phyloP scores from a whole-genome alignment of 2,797 vertebrate species.

The Melopsittacus undulatus region DNA sequence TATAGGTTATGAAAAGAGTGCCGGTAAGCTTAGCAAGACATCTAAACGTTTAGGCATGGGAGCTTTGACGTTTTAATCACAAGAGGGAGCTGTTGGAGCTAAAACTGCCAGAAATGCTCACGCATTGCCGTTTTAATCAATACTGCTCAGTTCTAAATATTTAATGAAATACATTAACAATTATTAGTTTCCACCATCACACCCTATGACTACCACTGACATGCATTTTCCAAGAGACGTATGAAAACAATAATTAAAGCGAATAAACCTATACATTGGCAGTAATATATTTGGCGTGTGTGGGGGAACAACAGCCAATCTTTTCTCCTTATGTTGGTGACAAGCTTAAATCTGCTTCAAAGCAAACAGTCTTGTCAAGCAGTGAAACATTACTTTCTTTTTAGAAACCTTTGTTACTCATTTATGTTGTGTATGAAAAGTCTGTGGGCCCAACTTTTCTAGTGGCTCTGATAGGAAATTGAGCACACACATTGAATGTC shows the following conservation, averaged over 20 bases:
- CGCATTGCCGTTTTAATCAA: slow-evolving; percentile 42
- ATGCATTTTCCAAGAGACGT: slow-evolving; percentile 60
- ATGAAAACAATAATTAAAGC: slow-evolving; percentile 75
- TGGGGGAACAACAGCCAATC: slow-evolving; percentile 54
- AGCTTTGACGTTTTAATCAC: slow-evolving; percentile 39
- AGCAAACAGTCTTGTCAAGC: slow-evolving; percentile 57
- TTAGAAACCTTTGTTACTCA: slow-evolving; percentile 11
- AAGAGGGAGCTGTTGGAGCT: slow-evolving; percentile 82
- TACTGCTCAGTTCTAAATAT: slow-evolving; percentile 68
- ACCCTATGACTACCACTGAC: slow-evolving; percentile 61
- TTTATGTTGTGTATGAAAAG: slow-evolving; percentile 32
- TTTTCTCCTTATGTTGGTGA: slow-evolving; percentile 45
- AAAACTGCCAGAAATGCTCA: background rate
- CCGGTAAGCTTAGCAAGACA: background rate
- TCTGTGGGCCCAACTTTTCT: slow-evolving; percentile 43
- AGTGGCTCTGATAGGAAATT: slow-evolving; percentile 6
- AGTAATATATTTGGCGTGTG: slow-evolving; percentile 24
- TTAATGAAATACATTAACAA: slow-evolving; percentile 75
- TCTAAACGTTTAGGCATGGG: background rate
- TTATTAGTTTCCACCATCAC: slow-evolving; percentile 73
- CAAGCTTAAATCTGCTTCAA: slow-evolving; percentile 62
- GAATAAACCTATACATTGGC: slow-evolving; percentile 62
- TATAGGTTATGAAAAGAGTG: background rate
- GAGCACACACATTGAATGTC: background rate
- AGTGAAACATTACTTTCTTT: slow-evolving; percentile 57